Conservation (phyloP, 2,113 vertebrate species). For the Callipepla californica region DNA sequence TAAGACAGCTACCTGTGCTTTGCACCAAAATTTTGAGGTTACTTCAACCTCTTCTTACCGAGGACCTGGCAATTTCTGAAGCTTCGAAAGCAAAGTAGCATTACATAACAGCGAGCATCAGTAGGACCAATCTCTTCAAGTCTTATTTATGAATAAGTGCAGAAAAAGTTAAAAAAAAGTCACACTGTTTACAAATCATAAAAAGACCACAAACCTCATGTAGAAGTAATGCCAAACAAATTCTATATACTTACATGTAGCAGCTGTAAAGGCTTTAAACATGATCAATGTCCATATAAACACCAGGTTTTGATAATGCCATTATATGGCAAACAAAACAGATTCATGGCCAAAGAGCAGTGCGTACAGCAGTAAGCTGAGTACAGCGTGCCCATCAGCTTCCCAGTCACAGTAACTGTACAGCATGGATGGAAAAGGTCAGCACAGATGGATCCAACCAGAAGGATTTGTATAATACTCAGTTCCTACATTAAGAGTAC, state of each 20-base stretch:
- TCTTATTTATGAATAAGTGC: background rate
- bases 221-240: background rate
- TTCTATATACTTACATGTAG: background rate
- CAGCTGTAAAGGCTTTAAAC: conserved; percentile 15
- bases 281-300: background rate
- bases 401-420: conserved; percentile 28
- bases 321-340: background rate
- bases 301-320: background rate
- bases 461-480: conserved; percentile 46
- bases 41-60: background rate
- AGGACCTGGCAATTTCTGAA: background rate
- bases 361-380: background rate
- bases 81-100: background rate
- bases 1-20: background rate
- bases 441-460: conserved; percentile 34
- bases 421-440: conserved; percentile 42
- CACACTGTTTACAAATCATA: background rate
- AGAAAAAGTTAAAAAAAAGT: background rate
- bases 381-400: conserved; percentile 56
- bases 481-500: conserved; percentile 1
- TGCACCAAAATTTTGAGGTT: background rate
- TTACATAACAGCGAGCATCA: background rate
- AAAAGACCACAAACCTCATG: background rate
- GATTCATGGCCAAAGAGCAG: background rate
- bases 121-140: background rate